Base-by-base conservation (phyloP, 2,888 invertebrate species). In the Phalangium opilio region DNA sequence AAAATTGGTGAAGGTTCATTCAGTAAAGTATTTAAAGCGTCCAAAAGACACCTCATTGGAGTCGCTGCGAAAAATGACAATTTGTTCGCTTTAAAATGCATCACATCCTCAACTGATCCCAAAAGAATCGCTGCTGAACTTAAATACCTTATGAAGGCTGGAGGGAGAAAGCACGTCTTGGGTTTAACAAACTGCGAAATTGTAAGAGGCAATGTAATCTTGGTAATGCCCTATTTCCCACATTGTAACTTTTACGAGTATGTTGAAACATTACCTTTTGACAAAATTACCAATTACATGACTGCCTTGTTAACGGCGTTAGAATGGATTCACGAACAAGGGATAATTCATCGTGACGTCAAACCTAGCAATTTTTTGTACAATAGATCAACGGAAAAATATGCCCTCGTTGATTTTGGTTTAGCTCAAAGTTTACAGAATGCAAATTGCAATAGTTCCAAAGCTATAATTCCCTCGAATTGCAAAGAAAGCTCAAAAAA, bases 351-450 rank as follows among this genome's bases (percentile, higher is more conserved):
- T 64, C 72, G 90, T 47, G 90, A 90, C 62, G 77, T 90, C 38
- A 90, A 90, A 67, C 90, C 90, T 2, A 83, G 81, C 66, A 90
- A 90, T 70, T 90, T 90, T 65, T 72, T 90, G 10, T 87, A 84
- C 62, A 81, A 86, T 65, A 72, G 85, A 12, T 2, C 4, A 8
- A 15, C 19, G 5, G 43, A 20, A 52, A 69, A 69, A 50, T 71
- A 65, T 67, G 70, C 83, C 44, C 67, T 89, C 52, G 85, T 90
- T 12, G 89, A 90, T 67, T 90, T 90, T 71, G 90, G 90, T 1
- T 70, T 90, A 53, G 84, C 89, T 18, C 85, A 89, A 66, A 73
- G 49, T 27, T 4, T 27, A 7, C 4, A 4, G 27, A 4, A 4
- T 27, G 4, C 27, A 8, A 27, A 27, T 7, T 27, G 5, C 4